Percentiles rank a stretch among this genome's conserved stretches.
Conservation (phyloP, 2,888 invertebrate species). For the Eremobia ochroleuca region DNA sequence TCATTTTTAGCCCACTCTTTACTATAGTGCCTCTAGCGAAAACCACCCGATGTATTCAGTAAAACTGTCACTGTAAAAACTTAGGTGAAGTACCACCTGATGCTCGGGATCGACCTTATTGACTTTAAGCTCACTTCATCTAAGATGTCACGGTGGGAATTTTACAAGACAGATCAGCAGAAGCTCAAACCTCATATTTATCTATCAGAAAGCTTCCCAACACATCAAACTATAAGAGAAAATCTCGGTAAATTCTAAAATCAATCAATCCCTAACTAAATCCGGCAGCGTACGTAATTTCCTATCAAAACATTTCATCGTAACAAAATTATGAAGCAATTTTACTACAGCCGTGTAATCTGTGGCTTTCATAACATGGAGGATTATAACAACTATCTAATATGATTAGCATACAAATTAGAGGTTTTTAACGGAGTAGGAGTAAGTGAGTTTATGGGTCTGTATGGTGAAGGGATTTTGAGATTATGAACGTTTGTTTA, state of each 20-base stretch:
- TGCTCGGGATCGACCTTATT: too few relatives aligned
- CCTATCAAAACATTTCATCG: constrained; percentile 48
- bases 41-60: background rate
- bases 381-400: constrained; percentile 74
- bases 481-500: constrained; percentile 68
- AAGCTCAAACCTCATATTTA: too few relatives aligned
- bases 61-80: too few relatives aligned
- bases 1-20: background rate
- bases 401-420: constrained; percentile 80
- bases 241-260: constrained; percentile 31
- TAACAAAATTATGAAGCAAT: constrained; percentile 60
- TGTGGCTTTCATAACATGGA: constrained; percentile 52
- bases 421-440: constrained; percentile 71
- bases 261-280: constrained; percentile 53
- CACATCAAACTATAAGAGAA: background rate
- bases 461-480: constrained; percentile 59
- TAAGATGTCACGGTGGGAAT: too few relatives aligned
- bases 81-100: too few relatives aligned
- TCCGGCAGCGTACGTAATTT: constrained; percentile 41
- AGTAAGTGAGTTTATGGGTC: constrained; percentile 59
- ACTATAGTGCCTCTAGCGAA: background rate
- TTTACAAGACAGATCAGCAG: too few relatives aligned
- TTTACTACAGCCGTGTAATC: constrained; percentile 59
- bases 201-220: background rate
- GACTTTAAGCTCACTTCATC: too few relatives aligned